Evolutionary conservation across 1,140 invertebrate genomes (phyloP), one percentile per base, ranked within the genome.

Genomic region (Conus ventricosus): DNA sequence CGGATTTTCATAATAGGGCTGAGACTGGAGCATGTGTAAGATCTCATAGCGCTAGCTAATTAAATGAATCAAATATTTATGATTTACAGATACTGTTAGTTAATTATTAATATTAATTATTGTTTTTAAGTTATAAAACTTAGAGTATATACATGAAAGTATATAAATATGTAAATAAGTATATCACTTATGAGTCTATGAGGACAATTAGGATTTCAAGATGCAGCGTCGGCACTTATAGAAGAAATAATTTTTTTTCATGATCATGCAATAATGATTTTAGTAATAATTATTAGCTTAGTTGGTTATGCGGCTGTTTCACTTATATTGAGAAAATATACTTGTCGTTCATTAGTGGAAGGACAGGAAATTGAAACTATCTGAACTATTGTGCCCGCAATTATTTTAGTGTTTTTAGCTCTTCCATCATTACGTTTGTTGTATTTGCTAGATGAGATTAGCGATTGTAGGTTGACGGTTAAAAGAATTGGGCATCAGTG

Each of bases 401-500:
- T 97, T 92, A 96, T 96, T 93, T 94, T 97, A 95, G 94, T 97
- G 93, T 96, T 96, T 95, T 96, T 97, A 95, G 96, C 96, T 55
- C 88, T 96, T 10, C 96, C 96, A 63, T 96, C 96, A 13, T 89
- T 96, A 88, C 95, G 95, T 88, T 90, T 97, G 91, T 92, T 97
- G 90, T 97, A 97, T 93, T 91, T 97, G 92, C 89, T 96, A 91
- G 96, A 97, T 95, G 96, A 97, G 96, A 93, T 96, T 89, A 95
- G 95, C 91, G 94, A 95, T 89, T 95, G 96, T 78, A 89, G 93
- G 82, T 93, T 97, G 87, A 96, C 96, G 53, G 90, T 97, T 93
- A 97, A 97, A 96, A 93, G 95, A 84, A 95, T 96, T 92, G 96
- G 96, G 0, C 96, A 97, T 95, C 96, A 97, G 95, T 97, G 96